phyloP scores from a whole-genome alignment of 2,113 vertebrate species.

The Hyperoodon ampullatus region DNA sequence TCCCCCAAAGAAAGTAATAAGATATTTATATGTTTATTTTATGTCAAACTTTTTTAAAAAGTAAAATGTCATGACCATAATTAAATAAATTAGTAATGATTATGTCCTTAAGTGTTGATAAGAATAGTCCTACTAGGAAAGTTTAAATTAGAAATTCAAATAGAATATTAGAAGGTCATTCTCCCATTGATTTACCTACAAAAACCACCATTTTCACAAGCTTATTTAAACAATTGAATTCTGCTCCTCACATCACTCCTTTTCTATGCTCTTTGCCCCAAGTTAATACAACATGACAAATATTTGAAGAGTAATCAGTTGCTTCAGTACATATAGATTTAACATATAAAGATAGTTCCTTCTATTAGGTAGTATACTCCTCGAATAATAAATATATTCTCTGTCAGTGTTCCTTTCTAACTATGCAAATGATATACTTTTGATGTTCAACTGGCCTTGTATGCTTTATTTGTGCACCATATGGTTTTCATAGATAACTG shows the following conservation, averaged over 20 bases:
- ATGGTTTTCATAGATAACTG: constrained; percentile 84
- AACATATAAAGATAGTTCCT: constrained; percentile 64
- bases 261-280: constrained; percentile 47
- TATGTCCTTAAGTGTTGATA: not conserved
- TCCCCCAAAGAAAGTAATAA: not conserved
- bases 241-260: not conserved
- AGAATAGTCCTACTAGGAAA: not conserved
- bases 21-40: constrained; percentile 2
- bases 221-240: constrained; percentile 52
- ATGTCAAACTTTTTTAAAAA: not conserved
- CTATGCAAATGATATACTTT: constrained; percentile 76
- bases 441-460: constrained; percentile 80
- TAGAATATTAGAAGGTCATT: constrained; percentile 33
- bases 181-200: not conserved
- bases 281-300: constrained; percentile 61
- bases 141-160: constrained; percentile 34
- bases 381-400: constrained; percentile 72
- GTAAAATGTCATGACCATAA: not conserved
- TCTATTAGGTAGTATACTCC: constrained; percentile 67
- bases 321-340: constrained; percentile 43
- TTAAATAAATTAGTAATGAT: not conserved
- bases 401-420: constrained; percentile 67
- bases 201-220: not conserved
- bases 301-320: constrained; percentile 61
- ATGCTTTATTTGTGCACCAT: constrained; percentile 77